A percentile compares a stretch with the other conserved stretches of the same genome.
These are phyloP conservation scores for Pseudopodoces humilis DNA, from an alignment of 2,113 vertebrate genomes.

Conservation along the genomic window DNA sequence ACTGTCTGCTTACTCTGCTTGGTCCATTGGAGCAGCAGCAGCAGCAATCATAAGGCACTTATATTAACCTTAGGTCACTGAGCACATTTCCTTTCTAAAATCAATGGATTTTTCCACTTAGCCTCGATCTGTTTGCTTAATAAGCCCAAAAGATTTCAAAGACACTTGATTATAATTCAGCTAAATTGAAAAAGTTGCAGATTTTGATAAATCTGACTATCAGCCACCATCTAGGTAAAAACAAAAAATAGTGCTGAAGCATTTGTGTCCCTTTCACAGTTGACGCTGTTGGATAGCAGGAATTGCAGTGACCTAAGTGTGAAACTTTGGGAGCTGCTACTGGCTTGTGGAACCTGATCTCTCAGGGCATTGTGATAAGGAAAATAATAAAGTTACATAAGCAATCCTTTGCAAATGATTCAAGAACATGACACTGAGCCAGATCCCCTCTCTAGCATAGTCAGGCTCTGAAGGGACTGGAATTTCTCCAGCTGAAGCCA, in stretches of 20 bases:
- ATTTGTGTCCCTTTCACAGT: neutral
- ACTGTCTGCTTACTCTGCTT: neutral
- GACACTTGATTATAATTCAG: neutral
- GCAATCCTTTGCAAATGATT: neutral
- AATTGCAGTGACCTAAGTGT: neutral
- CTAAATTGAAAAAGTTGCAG: neutral
- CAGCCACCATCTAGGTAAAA: neutral
- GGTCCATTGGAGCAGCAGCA: neutral
- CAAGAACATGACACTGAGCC: neutral
- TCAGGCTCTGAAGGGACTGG: neutral
- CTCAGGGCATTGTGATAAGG: neutral
- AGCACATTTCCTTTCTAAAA: neutral
- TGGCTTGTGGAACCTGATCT: neutral
- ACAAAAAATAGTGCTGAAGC: neutral
- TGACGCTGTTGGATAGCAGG: neutral
- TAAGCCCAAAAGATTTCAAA: neutral
- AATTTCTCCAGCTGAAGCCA: conserved; percentile 20
- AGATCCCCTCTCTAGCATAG: neutral
- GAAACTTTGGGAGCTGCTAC: neutral
- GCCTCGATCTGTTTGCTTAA: neutral
- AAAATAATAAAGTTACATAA: conserved; percentile 31
- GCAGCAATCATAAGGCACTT: neutral
- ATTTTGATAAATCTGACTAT: neutral
- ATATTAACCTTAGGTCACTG: neutral
- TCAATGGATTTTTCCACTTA: neutral